Conservation (phyloP, 2,113 vertebrate species). For the Meriones unguiculatus region DNA sequence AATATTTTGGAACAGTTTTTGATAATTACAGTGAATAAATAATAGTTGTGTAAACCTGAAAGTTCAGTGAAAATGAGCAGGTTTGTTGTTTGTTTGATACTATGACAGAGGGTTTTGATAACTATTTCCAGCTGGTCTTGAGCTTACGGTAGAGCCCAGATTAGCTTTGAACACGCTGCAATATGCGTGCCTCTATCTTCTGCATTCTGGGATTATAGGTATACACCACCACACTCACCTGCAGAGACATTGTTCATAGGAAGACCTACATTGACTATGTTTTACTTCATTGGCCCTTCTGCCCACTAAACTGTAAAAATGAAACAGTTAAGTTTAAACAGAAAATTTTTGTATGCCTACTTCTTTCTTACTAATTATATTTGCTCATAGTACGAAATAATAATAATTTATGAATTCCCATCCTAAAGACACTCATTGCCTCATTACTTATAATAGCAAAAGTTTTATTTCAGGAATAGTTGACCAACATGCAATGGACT, state of each 20-base stretch:
- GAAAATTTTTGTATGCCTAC: neutral
- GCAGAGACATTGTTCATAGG: neutral
- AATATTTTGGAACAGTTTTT: neutral
- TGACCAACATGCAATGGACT: neutral
- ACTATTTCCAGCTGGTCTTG: neutral
- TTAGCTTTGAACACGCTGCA: neutral
- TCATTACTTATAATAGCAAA: neutral
- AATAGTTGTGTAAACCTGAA: neutral
- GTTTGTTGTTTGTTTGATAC: neutral
- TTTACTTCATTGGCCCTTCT: neutral
- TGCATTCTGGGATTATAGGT: neutral
- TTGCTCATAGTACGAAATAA: neutral
- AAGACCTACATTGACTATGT: neutral
- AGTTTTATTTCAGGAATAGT: neutral
- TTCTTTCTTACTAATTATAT: neutral
- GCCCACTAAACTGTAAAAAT: neutral
- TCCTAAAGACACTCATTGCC: neutral
- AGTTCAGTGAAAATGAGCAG: neutral
- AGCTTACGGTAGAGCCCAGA: neutral
- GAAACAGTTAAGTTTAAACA: neutral
- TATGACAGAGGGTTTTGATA: neutral
- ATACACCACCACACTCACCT: fast-evolving
- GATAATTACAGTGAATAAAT: neutral
- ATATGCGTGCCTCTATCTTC: neutral
- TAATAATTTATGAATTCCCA: neutral